A percentile compares a stretch with the other conserved stretches of the same genome.
Evolutionary conservation across 2,797 vertebrate species (phyloP).

Genomic region (Siniperca scherzeri): DNA sequence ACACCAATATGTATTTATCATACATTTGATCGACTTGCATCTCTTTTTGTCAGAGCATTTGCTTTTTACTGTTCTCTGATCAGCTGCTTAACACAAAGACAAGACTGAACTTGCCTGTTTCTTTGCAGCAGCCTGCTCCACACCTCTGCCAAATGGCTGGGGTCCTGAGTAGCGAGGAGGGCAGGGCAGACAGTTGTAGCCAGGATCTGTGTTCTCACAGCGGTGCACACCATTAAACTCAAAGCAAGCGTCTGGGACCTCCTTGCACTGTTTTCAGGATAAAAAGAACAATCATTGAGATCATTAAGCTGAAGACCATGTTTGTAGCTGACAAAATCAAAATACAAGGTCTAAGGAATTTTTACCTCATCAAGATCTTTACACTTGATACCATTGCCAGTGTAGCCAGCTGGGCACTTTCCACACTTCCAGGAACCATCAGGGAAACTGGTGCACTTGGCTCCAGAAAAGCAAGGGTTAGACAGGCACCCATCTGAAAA

Average conservation of each 20-base stretch:
- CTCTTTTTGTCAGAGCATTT: conserved; percentile 11
- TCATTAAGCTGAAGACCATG: not conserved
- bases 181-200: conserved; percentile 97
- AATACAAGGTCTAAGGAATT: too few relatives aligned
- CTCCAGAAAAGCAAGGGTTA: conserved; percentile 95
- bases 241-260: conserved; percentile 95
- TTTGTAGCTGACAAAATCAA: conserved; percentile 4
- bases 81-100: conserved; percentile 9
- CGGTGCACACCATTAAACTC: conserved; percentile 93
- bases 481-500: conserved; percentile 95
- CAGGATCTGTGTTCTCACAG: conserved; percentile 96
- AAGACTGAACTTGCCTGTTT: conserved; percentile 89
- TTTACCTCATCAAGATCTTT: conserved; percentile 95
- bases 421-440: conserved; percentile 98
- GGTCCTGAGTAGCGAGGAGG: conserved; percentile 93
- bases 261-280: conserved; percentile 88
- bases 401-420: conserved; percentile 92
- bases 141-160: conserved; percentile 92
- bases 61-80: not conserved
- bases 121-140: conserved; percentile 91
- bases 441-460: conserved; percentile 92
- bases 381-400: conserved; percentile 93
- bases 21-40: not conserved
- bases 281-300: conserved; percentile 23
- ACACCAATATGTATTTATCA: conserved; percentile 6